phyloP scores from a whole-genome alignment of 1,140 invertebrate genomes.

The Adelges cooleyi region DNA sequence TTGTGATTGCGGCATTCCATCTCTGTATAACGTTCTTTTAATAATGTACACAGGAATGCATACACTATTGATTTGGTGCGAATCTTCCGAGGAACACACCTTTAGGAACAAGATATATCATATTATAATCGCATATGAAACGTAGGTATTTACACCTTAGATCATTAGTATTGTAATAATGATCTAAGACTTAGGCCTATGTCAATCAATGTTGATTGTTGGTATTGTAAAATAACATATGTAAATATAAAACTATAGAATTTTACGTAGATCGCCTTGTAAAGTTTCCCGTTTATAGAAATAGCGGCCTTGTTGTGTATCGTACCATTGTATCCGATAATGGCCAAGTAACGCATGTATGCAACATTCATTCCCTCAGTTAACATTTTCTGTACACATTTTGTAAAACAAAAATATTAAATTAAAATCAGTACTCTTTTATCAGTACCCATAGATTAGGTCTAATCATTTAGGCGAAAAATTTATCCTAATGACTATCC shows the following conservation, averaged over 20 bases:
- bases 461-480: too few relatives aligned
- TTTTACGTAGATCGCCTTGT: conserved; percentile 3
- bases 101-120: background rate
- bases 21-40: background rate
- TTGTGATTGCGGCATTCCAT: background rate
- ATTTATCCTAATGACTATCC: too few relatives aligned
- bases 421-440: too few relatives aligned
- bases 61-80: background rate
- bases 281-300: conserved; percentile 2
- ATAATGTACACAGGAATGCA: background rate
- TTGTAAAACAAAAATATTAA: too few relatives aligned
- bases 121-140: too few relatives aligned
- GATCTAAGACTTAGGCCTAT: background rate
- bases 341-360: conserved; percentile 3
- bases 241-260: background rate
- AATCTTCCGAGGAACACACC: background rate
- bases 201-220: background rate
- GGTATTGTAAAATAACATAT: background rate
- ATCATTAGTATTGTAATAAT: background rate
- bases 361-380: conserved; percentile 8
- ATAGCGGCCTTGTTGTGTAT: conserved; percentile 1
- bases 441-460: too few relatives aligned
- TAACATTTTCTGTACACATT: background rate
- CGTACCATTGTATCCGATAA: background rate
- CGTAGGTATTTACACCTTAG: too few relatives aligned